Percentiles rank a stretch among this genome's conserved stretches.
phyloP scores from a whole-genome alignment of 92 coral and sea anemone genomes.

The Parazoanthus atlanticus region DNA sequence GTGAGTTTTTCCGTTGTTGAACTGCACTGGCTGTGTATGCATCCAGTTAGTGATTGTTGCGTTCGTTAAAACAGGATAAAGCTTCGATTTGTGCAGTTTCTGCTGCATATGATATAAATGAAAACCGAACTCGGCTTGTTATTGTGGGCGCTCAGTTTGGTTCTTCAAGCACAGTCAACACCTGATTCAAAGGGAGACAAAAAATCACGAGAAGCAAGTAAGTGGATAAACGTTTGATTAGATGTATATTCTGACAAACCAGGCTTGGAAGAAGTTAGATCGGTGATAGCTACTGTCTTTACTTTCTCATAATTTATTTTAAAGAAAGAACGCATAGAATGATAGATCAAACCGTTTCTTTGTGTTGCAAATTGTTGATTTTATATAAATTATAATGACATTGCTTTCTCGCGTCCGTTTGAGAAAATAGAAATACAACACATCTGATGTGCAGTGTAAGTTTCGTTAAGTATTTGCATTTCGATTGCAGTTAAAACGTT shows the following conservation, averaged over 20 bases:
- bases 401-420: neutral
- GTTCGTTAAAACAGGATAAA: neutral
- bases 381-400: neutral
- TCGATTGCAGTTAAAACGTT: neutral
- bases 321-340: neutral
- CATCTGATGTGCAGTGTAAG: neutral
- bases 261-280: neutral
- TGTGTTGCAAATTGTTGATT: neutral
- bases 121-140: slow-evolving; percentile 22
- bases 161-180: slow-evolving; percentile 18
- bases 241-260: neutral
- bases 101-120: slow-evolving; percentile 28
- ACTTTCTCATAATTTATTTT: neutral
- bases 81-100: neutral
- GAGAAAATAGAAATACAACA: neutral
- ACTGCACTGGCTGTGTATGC: neutral
- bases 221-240: neutral
- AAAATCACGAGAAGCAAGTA: slow-evolving; percentile 19
- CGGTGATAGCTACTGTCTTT: neutral
- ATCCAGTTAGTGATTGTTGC: neutral
- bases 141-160: slow-evolving; percentile 29
- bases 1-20: neutral
- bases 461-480: neutral
- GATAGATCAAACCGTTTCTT: neutral
- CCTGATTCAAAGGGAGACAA: slow-evolving; percentile 11